Percentiles rank a stretch among this genome's conserved stretches.
phyloP scores from a whole-genome alignment of 2,113 vertebrate genomes.

The Lycaon pictus region DNA sequence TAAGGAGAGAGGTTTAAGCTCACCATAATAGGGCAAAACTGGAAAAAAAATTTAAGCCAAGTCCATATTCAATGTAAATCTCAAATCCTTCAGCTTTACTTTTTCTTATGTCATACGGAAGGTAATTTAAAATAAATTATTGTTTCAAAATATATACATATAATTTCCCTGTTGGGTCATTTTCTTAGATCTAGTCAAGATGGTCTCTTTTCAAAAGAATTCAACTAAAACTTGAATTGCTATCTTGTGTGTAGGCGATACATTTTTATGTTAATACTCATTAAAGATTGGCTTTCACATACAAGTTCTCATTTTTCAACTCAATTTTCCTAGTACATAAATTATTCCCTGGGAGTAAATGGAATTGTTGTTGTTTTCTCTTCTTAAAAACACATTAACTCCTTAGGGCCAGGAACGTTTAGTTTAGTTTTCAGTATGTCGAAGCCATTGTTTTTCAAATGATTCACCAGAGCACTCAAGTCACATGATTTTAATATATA shows the following conservation, averaged over 20 bases:
- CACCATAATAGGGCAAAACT: neutral
- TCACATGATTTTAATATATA: slow-evolving; percentile 70
- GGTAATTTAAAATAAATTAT: slow-evolving; percentile 66
- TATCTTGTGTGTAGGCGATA: neutral
- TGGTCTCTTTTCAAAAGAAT: slow-evolving; percentile 51
- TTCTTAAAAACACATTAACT: neutral
- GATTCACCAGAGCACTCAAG: neutral
- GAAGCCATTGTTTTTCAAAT: slow-evolving; percentile 17
- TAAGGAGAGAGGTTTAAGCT: neutral
- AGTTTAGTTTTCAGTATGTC: neutral
- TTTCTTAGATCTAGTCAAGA: slow-evolving; percentile 70
- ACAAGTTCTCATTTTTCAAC: slow-evolving; percentile 79
- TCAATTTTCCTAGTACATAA: slow-evolving; percentile 18
- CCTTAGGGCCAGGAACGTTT: neutral
- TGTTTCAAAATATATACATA: slow-evolving; percentile 18
- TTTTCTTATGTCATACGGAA: slow-evolving; percentile 5
- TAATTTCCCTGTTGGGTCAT: slow-evolving; percentile 38
- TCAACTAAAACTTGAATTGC: slow-evolving; percentile 18
- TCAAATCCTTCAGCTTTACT: slow-evolving; percentile 33
- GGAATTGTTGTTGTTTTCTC: neutral
- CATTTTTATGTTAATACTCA: slow-evolving; percentile 37
- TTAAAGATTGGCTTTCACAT: slow-evolving; percentile 79
- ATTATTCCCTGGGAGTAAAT: slow-evolving; percentile 30
- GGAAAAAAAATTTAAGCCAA: neutral
- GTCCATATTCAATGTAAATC: neutral